phyloP scores from a whole-genome alignment of 2,797 vertebrate species.

The Holocentrus rufus region DNA sequence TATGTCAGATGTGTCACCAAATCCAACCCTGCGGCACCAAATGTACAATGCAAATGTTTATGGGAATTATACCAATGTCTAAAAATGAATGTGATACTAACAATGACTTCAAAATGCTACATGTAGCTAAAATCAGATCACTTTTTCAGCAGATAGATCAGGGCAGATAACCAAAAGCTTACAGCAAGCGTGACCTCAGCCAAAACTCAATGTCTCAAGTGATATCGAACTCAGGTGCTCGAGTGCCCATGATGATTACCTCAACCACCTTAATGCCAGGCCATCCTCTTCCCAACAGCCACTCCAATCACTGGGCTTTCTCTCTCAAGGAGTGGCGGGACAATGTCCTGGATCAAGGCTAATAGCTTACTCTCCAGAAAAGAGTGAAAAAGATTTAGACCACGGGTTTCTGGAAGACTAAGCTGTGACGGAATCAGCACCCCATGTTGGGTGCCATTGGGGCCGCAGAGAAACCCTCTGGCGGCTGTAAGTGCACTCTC shows the following conservation, averaged over 20 bases:
- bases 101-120: too few relatives aligned
- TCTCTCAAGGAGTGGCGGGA: constrained; percentile 61
- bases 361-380: constrained; percentile 33
- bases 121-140: neutral
- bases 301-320: constrained; percentile 75
- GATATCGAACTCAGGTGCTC: constrained; percentile 57
- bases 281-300: constrained; percentile 54
- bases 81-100: too few relatives aligned
- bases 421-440: constrained; percentile 45
- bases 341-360: constrained; percentile 39
- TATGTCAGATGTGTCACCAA: too few relatives aligned
- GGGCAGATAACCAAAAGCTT: constrained; percentile 21
- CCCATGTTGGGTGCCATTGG: constrained; percentile 24
- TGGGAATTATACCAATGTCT: too few relatives aligned
- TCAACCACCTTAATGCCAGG: constrained; percentile 53
- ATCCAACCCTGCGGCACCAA: too few relatives aligned
- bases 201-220: constrained; percentile 20
- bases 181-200: constrained; percentile 25
- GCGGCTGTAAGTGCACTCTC: constrained; percentile 46
- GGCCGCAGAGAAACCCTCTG: constrained; percentile 34
- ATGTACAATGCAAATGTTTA: too few relatives aligned
- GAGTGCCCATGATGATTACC: constrained; percentile 58
- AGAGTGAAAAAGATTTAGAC: constrained; percentile 16
- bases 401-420: constrained; percentile 44
- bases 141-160: constrained; percentile 23